phyloP scores from a whole-genome alignment of 2,888 invertebrate species.

The Desoria tigrina region DNA sequence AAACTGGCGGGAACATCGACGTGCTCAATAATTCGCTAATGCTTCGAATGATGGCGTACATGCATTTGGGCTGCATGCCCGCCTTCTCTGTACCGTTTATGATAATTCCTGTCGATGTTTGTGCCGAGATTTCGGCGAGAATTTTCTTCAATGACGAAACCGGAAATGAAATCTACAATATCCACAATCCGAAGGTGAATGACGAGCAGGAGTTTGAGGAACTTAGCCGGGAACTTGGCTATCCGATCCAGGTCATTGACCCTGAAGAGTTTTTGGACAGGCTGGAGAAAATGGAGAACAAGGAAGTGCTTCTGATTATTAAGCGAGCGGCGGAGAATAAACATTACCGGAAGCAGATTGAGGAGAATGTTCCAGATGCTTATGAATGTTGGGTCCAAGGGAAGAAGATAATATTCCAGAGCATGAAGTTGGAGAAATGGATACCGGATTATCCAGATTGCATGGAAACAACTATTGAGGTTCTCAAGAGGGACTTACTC shows the following conservation, averaged over 20 bases:
- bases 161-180: constrained; percentile 16
- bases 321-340: constrained; percentile 13
- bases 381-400: constrained; percentile 21
- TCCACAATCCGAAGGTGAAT: constrained; percentile 7
- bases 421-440: constrained; percentile 18
- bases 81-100: background rate
- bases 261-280: constrained; percentile 19
- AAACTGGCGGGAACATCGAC: background rate
- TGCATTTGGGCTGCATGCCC: background rate
- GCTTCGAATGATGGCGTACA: background rate
- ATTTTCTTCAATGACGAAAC: background rate
- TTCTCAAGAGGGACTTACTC: constrained; percentile 21
- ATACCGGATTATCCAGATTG: constrained; percentile 21
- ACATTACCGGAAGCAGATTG: constrained; percentile 18
- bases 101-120: background rate
- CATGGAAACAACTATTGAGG: constrained; percentile 16
- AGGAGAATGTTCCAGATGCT: constrained; percentile 22
- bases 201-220: constrained; percentile 19
- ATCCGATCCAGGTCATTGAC: constrained; percentile 14
- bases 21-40: background rate
- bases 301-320: background rate
- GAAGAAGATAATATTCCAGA: constrained; percentile 16
- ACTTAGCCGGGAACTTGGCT: constrained; percentile 16
- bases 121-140: background rate
- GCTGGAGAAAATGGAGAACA: background rate